Percentiles rank a stretch among this genome's conserved stretches.
phyloP scores from a whole-genome alignment of 2,797 vertebrate genomes.

The Cygnus olor region DNA sequence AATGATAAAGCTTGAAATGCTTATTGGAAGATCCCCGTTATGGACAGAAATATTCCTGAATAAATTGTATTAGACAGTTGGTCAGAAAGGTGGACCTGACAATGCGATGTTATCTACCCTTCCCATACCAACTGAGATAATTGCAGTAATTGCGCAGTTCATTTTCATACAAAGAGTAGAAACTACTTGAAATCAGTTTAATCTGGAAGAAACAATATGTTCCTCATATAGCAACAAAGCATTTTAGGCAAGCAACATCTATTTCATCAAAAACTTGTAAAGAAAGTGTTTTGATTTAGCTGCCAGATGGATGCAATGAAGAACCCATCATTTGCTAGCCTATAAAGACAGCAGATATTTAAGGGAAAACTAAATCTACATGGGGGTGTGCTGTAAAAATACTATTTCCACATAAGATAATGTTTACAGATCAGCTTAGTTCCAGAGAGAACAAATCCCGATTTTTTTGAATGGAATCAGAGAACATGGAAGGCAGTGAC shows the following conservation, averaged over 20 bases:
- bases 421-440: not conserved
- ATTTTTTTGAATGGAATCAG: not conserved
- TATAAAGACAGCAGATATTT: not conserved
- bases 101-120: not conserved
- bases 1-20: not conserved
- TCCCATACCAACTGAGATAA: not conserved
- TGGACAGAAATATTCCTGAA: not conserved
- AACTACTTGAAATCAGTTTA: not conserved
- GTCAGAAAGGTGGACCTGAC: not conserved
- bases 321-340: not conserved
- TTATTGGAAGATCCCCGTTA: not conserved
- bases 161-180: not conserved
- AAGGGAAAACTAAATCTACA: not conserved
- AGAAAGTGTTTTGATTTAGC: not conserved
- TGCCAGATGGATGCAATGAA: slow-evolving; percentile 6
- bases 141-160: not conserved
- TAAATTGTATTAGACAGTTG: not conserved
- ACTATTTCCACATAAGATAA: not conserved
- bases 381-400: not conserved
- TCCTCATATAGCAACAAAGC: not conserved
- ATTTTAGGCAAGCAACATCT: not conserved
- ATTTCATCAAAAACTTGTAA: not conserved
- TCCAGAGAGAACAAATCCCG: not conserved
- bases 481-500: not conserved
- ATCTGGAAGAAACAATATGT: not conserved